Base-by-base conservation (phyloP, 2,113 vertebrate species). In the Glaucomys volans region DNA sequence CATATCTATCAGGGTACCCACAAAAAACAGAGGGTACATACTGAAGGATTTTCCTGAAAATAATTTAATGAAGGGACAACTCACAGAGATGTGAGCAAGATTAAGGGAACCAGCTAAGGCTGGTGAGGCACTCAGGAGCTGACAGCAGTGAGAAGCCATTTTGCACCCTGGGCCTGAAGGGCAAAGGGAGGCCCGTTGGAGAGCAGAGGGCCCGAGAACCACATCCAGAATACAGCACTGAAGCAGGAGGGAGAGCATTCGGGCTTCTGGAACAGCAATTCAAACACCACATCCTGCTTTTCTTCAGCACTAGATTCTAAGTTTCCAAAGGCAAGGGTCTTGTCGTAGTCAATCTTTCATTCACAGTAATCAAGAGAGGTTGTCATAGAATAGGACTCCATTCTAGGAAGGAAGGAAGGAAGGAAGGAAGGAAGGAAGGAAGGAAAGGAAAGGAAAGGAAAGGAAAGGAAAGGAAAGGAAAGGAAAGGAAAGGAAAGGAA, bases 271-370 rank as follows among this genome's bases (percentile, higher is more conserved):
- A 42, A 16, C 14, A 62, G 30, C 44, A 28, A 28, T 80, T 47
- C 11, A 4, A 71, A 37, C 42, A 69, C 8, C 20, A 8, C 32
- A 10, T 12, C 5, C 35, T 30, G 52, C 37, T 94, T 59, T 71
- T 75, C 52, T 50, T 86, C 37, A 72, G 35, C 57, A 59, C 17
- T 20, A 40, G n/a, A 71, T 14, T 40, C n/a, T 44, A 71, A 35
- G 6, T 87, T 91, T 50, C 59, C 64, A 82, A 74, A 72, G 32
- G 24, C 17, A 66, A 81, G n/a, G 7, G 40, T 16, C 32, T 10
- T 67, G n/a, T 77, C 66, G 59, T 47, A 37, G 20, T 57, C 37
- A 59, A 85, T n/a, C 50, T 71, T 91, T 83, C 30, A 92, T 76
- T 83, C 54, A 87, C 24, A 94, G 17, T 26, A 67, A 28, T 50